A percentile compares a stretch with the other conserved stretches of the same genome.
phyloP scores from a whole-genome alignment of 2,888 invertebrate species.

The Trachelus troglodyta region DNA sequence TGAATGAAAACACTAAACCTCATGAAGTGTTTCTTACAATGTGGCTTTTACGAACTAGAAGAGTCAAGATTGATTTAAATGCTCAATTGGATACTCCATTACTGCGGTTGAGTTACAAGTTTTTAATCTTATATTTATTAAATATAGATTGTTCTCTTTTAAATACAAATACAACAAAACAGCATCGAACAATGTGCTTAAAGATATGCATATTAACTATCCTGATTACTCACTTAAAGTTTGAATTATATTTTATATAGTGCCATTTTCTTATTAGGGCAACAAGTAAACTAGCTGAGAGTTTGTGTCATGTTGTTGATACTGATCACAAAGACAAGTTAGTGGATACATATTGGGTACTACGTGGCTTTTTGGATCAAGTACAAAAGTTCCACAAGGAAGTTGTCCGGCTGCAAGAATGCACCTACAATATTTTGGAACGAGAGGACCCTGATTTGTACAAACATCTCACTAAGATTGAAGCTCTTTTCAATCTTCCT shows the following conservation, averaged over 20 bases:
- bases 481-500: slow-evolving; percentile 75
- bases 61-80: slow-evolving; percentile 67
- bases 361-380: slow-evolving; percentile 79
- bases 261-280: slow-evolving; percentile 42
- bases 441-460: slow-evolving; percentile 82
- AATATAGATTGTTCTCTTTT: too few relatives aligned
- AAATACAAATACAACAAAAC: too few relatives aligned
- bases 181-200: too few relatives aligned
- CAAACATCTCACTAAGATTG: slow-evolving; percentile 76
- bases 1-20: slow-evolving; percentile 74
- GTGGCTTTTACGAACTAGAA: slow-evolving; percentile 84
- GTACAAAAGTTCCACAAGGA: slow-evolving; percentile 76
- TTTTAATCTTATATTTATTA: too few relatives aligned
- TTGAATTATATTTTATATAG: slow-evolving; percentile 12
- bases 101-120: slow-evolving; percentile 43
- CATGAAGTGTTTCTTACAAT: slow-evolving; percentile 79
- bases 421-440: slow-evolving; percentile 76
- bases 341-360: slow-evolving; percentile 86
- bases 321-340: slow-evolving; percentile 68
- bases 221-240: background rate
- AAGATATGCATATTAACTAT: background rate
- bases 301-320: slow-evolving; percentile 78
- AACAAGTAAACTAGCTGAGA: slow-evolving; percentile 69
- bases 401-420: slow-evolving; percentile 74
- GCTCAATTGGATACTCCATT: slow-evolving; percentile 56